These are phyloP conservation scores for Oncorhynchus keta DNA, from an alignment of 2,113 vertebrate species.

Conservation along the genomic window DNA sequence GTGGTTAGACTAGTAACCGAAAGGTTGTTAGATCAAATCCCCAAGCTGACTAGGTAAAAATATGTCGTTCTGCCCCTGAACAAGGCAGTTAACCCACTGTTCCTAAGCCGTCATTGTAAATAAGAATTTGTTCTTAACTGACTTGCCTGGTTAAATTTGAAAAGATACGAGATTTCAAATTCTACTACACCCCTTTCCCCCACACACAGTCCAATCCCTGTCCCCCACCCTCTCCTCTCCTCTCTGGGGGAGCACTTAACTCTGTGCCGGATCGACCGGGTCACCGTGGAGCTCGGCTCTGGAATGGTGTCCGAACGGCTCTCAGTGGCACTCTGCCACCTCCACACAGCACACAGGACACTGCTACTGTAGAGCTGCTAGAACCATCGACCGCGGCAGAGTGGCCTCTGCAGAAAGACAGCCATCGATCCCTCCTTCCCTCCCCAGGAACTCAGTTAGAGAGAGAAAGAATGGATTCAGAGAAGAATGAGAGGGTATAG, in stretches of 20 bases:
- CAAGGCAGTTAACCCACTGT: too few species aligned
- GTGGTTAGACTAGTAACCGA: too few species aligned
- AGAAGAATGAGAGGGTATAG: slow-evolving; percentile 27
- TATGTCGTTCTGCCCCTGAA: too few species aligned
- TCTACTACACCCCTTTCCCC: slow-evolving; percentile 10
- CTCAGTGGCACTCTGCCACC: slow-evolving; percentile 68
- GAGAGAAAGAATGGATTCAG: slow-evolving; percentile 47
- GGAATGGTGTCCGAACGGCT: slow-evolving; percentile 57
- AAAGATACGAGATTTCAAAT: not conserved
- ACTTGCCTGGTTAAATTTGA: too few species aligned
- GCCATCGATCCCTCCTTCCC: slow-evolving; percentile 72
- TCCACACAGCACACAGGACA: slow-evolving; percentile 62
- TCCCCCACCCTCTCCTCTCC: slow-evolving; percentile 57
- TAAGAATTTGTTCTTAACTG: too few species aligned
- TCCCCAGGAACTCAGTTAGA: slow-evolving; percentile 59
- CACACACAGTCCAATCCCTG: slow-evolving; percentile 15
- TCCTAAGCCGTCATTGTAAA: too few species aligned
- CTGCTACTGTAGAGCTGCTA: slow-evolving; percentile 56
- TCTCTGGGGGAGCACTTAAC: slow-evolving; percentile 77
- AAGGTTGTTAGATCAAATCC: too few species aligned
- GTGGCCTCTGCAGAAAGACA: slow-evolving; percentile 75
- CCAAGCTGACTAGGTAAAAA: too few species aligned
- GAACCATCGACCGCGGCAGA: slow-evolving; percentile 76
- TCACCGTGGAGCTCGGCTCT: slow-evolving; percentile 61
- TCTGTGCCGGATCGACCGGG: slow-evolving; percentile 73